Evolutionary conservation across 1,140 invertebrate genomes (phyloP).

Genomic region (Halictus rubicundus): DNA sequence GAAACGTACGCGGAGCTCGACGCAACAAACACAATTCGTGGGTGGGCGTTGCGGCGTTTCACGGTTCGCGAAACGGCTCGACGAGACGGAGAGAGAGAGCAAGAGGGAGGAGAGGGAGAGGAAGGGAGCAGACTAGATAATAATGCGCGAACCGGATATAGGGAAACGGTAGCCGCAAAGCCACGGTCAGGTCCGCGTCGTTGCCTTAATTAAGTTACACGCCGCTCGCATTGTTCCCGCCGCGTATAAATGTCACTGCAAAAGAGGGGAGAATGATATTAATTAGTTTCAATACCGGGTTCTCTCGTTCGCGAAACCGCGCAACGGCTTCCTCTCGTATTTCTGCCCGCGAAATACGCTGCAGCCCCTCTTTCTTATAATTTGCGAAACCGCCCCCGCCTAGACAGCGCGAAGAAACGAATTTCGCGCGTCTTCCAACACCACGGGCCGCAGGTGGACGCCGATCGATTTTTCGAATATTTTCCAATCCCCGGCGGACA

Average conservation of each 20-base stretch:
- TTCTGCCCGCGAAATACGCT: slow-evolving; percentile 22
- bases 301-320: not conserved
- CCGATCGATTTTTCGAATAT: slow-evolving; percentile 33
- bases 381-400: not conserved
- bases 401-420: not conserved
- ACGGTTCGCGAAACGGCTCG: slow-evolving; percentile 60
- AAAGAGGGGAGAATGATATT: slow-evolving; percentile 73
- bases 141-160: slow-evolving; percentile 75
- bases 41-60: slow-evolving; percentile 70
- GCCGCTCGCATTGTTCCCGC: slow-evolving; percentile 74
- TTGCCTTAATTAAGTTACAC: slow-evolving; percentile 81
- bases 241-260: slow-evolving; percentile 76
- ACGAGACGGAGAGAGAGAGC: slow-evolving; percentile 61
- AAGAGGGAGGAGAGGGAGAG: slow-evolving; percentile 32
- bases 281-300: slow-evolving; percentile 75
- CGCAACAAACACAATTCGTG: slow-evolving; percentile 77
- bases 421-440: no score
- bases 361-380: not conserved
- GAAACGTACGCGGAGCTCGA: slow-evolving; percentile 44
- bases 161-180: slow-evolving; percentile 75
- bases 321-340: slow-evolving; percentile 11
- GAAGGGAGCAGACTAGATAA: slow-evolving; percentile 75
- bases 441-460: not conserved
- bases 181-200: slow-evolving; percentile 78
- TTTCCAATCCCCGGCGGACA: not conserved